Evolutionary conservation across 1,140 invertebrate genomes (phyloP).

Genomic region (Brachionus rotundiformis): DNA sequence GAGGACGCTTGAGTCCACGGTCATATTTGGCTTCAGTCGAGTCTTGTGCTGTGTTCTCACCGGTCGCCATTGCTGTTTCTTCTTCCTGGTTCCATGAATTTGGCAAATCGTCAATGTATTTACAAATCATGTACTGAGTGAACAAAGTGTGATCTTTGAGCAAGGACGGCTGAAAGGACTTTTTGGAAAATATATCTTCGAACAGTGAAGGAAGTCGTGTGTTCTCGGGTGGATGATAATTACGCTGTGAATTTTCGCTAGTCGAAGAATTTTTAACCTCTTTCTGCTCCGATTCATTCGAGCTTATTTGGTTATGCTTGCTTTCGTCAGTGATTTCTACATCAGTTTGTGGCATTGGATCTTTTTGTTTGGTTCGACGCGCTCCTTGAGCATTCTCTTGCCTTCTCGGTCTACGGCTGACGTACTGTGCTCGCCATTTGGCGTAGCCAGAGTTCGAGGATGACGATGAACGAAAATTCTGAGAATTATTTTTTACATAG

Average conservation of each 20-base stretch:
- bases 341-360: background rate
- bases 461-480: slow-evolving; percentile 1
- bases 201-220: background rate
- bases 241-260: background rate
- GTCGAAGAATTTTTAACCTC: too few species aligned
- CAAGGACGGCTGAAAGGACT: background rate
- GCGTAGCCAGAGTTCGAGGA: slow-evolving; percentile 12
- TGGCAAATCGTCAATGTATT: slow-evolving; percentile 47
- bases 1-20: background rate
- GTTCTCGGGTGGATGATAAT: background rate
- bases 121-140: slow-evolving; percentile 49
- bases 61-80: background rate
- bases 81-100: background rate
- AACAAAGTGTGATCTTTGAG: slow-evolving; percentile 28
- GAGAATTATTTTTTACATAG: background rate
- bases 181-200: slow-evolving; percentile 14
- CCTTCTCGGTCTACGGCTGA: background rate
- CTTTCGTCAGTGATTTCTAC: background rate
- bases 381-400: background rate
- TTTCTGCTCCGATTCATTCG: slow-evolving; percentile 9
- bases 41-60: background rate
- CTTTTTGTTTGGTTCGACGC: background rate
- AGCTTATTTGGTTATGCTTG: background rate
- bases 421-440: background rate
- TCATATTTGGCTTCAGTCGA: background rate